These are phyloP conservation scores for Notothenia coriiceps DNA, from an alignment of 2,113 vertebrate genomes.

Conservation along the genomic window DNA sequence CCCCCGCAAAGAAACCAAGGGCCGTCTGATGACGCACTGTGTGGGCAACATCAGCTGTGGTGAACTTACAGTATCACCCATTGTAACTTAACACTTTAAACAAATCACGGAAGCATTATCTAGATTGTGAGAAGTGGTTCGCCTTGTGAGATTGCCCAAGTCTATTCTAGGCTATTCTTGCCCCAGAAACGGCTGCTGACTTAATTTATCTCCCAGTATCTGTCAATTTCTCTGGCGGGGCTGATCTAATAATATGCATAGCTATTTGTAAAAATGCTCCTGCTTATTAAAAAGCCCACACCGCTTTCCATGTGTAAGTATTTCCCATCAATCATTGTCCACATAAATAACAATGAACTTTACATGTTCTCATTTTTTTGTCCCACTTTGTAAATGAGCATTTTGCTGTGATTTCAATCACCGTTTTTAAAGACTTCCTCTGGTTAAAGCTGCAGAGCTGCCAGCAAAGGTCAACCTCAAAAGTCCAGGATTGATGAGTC, in stretches of 20 bases:
- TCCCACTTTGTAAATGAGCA: conserved; percentile 40
- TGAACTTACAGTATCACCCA: conserved; percentile 12
- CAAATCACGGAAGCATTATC: conserved; percentile 36
- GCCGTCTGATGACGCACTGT: conserved; percentile 51
- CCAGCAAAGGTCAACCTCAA: conserved; percentile 34
- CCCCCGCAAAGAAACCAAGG: conserved; percentile 52
- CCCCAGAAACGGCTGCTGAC: conserved; percentile 63
- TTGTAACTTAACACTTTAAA: conserved; percentile 43
- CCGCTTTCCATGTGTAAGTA: conserved; percentile 9
- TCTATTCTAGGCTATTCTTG: conserved; percentile 48
- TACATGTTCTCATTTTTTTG: conserved; percentile 13
- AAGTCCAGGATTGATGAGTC: conserved; percentile 68
- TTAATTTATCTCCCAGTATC: conserved; percentile 54
- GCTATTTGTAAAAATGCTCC: conserved; percentile 40
- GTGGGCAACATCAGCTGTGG: conserved; percentile 30
- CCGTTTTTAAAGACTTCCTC: conserved; percentile 27
- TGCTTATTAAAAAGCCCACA: conserved; percentile 42
- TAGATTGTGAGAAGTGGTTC: conserved; percentile 45
- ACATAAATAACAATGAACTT: conserved; percentile 29
- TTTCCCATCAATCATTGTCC: conserved; percentile 32
- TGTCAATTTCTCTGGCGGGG: conserved; percentile 38
- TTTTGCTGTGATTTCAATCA: conserved; percentile 13
- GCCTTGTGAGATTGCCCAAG: conserved; percentile 43
- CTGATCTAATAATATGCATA: conserved; percentile 42
- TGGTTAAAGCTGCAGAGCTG: conserved; percentile 18